phyloP scores from a whole-genome alignment of 2,797 vertebrate species.

The Sandelia bainsii region DNA sequence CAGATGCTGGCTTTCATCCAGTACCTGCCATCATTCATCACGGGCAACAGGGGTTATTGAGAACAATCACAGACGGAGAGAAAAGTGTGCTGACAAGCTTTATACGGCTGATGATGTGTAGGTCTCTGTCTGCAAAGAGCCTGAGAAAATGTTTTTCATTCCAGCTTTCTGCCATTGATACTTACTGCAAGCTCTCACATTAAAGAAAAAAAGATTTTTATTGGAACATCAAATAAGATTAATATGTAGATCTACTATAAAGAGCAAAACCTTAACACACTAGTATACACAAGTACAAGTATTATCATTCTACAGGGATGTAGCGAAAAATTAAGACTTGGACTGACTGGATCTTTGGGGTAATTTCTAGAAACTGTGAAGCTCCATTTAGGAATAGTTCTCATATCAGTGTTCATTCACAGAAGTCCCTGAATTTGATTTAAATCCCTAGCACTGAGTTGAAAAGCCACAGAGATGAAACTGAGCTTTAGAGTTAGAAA shows the following conservation, averaged over 20 bases:
- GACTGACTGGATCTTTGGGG: slow-evolving; percentile 1
- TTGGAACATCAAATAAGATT: slow-evolving; percentile 38
- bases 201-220: slow-evolving; percentile 30
- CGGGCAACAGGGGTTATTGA: slow-evolving; percentile 60
- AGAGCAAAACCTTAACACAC: slow-evolving; percentile 9
- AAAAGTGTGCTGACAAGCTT: slow-evolving; percentile 71
- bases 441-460: slow-evolving; percentile 1
- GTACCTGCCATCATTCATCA: slow-evolving; percentile 67
- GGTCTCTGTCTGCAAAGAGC: slow-evolving; percentile 46
- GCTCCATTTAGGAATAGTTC: not conserved
- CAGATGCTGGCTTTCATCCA: slow-evolving; percentile 70
- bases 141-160: slow-evolving; percentile 66
- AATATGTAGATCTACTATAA: slow-evolving; percentile 19
- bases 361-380: not conserved
- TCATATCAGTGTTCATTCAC: slow-evolving; percentile 3
- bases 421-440: slow-evolving; percentile 7
- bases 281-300: too few species aligned
- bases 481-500: not conserved
- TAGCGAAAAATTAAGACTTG: not conserved
- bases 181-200: slow-evolving; percentile 26
- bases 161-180: slow-evolving; percentile 50
- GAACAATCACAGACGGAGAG: slow-evolving; percentile 62
- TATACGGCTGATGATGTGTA: slow-evolving; percentile 58
- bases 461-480: slow-evolving; percentile 11
- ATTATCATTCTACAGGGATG: not conserved